Evolutionary conservation across 2,888 invertebrate species (phyloP), one percentile per base, ranked within the genome.

Genomic region (Argynnis bischoffii): DNA sequence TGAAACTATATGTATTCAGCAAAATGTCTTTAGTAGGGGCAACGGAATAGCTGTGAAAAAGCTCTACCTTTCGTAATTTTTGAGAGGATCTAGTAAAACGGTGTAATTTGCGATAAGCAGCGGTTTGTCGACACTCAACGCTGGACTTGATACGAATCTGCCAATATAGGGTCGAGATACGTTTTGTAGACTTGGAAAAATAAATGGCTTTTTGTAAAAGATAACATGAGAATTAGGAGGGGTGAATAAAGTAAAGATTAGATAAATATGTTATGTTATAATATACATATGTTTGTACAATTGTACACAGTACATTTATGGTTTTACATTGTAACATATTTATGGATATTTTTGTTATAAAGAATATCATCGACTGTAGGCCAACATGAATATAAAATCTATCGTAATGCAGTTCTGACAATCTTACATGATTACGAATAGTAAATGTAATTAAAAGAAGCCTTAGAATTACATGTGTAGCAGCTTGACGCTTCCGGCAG

Each of bases 81-180:
- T 80, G 82, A 84, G 82, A 83, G 83, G 80, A 82, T 84, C 81
- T 78, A 80, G 83, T 86, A 87, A 87, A 89, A 84, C 80, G 83
- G 85, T 84, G 90, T 89, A 86, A 90, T 91, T 90, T 87, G 85
- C 73, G 76, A 91, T 91, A 91, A 91, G 86, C 80, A 79, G 73
- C 76, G 81, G 85, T 84, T 84, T 82, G 81, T 77, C 77, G 77
- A 76, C 75, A 74, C 77, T 76, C 77, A 75, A 76, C 78, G 80
- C 77, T 78, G 81, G 78, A 72, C 78, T 70, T 69, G 90, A 90
- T 90, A 86, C 74, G 55, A 78, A 90, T 90, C 90, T 79, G 74
- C 79, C 79, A 78, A 79, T 81, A 78, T 77, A 75, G 77, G 82
- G 82, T 77, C 74, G 78, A 69, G 63, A 72, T 69, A 65, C 71